phyloP scores from a whole-genome alignment of 1,140 invertebrate species.

The Neotoxoptera formosana region DNA sequence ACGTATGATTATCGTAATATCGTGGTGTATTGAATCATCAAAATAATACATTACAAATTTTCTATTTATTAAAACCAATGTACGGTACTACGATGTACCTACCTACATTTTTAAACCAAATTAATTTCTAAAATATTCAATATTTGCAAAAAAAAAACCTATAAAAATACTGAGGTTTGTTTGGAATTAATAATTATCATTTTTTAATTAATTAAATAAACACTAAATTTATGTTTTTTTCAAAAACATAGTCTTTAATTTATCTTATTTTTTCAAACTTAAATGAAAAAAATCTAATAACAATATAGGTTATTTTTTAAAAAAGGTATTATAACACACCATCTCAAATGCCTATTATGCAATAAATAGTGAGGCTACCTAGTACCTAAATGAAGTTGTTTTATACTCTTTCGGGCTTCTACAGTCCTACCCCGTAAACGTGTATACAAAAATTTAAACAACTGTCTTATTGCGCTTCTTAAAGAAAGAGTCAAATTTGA shows the following conservation, averaged over 20 bases:
- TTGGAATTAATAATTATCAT: not conserved
- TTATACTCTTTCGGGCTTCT: not conserved
- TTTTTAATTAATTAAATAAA: not conserved
- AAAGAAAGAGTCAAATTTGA: too few species aligned
- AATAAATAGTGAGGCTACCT: too few species aligned
- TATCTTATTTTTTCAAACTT: not conserved
- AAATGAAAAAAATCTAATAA: too few species aligned
- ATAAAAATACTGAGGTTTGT: not conserved
- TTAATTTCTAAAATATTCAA: not conserved
- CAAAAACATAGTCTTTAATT: too few species aligned
- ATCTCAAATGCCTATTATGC: too few species aligned
- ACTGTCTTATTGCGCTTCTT: too few species aligned
- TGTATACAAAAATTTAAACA: too few species aligned
- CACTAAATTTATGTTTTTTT: not conserved
- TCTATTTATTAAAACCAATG: not conserved
- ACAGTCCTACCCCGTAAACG: too few species aligned
- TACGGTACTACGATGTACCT: not conserved
- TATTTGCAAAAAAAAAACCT: not conserved
- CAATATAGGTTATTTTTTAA: too few species aligned
- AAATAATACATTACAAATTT: not conserved
- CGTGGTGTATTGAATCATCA: not conserved
- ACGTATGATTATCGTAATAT: not conserved
- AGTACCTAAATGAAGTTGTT: too few species aligned
- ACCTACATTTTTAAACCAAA: not conserved
- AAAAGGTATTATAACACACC: too few species aligned